Base-by-base conservation (phyloP, 2,113 vertebrate genomes). In the Phylloscopus trochiloides region DNA sequence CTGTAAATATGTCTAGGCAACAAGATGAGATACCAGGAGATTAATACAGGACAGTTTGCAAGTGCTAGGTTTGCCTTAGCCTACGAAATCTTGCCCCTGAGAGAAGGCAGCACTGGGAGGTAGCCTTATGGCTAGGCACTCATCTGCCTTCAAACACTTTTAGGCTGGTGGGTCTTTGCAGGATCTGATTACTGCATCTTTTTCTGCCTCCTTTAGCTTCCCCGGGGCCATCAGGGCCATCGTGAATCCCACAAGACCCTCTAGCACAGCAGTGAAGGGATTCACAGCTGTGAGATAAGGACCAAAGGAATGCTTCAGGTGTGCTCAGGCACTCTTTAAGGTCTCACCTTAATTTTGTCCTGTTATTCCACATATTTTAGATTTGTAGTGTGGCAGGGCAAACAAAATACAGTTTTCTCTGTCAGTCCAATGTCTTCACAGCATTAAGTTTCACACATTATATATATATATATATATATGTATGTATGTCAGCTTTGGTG, bases 211-310 rank as follows among this genome's bases (percentile, higher is more conserved):
- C 26, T 74, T 18, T 55, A n/a, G 54, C 17, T 9, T 34, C 29
- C 5, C 0, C 3, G 22, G 13, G 10, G 3, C 31, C 0, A 0
- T 29, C 3, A 20, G 13, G 10, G 3, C 31, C 0, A 0, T 29
- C 1, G 3, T 73, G 50, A 75, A 65, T 68, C 31, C 31, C 36
- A 12, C 34, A 52, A 71, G 36, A n/a, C 5, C 1, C 3, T 34
- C 5, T 38, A 72, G 17, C 14, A 20, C 8, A 59, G 36, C 14
- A 43, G 17, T 40, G n/a, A 40, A 86, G 28, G 26, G 10, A 47
- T 76, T 26, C 9, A 17, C 31, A 73, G 29, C 26, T 79, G 20
- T 8, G 43, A 84, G 28, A 36, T 28, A 52, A 48, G 40, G 28
- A 45, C 54, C 31, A 65, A 51, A 42, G 28, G 17, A 81, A 63